phyloP scores from a whole-genome alignment of 2,888 invertebrate species.

The Apocheima hispidaria region DNA sequence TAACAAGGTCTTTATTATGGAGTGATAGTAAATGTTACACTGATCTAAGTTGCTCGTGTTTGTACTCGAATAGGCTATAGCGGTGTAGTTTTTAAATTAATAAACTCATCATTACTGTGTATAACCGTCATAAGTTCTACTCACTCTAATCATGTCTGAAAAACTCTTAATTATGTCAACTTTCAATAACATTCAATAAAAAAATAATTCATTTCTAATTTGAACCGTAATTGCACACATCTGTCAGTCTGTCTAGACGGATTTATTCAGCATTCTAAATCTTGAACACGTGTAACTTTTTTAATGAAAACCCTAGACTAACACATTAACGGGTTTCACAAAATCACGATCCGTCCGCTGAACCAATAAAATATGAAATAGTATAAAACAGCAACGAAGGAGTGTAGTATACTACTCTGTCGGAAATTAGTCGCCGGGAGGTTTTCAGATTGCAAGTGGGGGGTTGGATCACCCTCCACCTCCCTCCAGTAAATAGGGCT shows the following conservation, averaged over 20 bases:
- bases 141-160: background rate
- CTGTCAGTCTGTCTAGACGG: slow-evolving; percentile 8
- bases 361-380: slow-evolving; percentile 67
- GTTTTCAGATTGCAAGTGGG: slow-evolving; percentile 62
- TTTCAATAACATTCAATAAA: too few relatives aligned
- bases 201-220: slow-evolving; percentile 8
- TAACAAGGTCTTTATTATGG: too few relatives aligned
- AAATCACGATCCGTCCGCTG: slow-evolving; percentile 26
- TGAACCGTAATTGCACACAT: slow-evolving; percentile 6
- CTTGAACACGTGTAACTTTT: slow-evolving; percentile 11
- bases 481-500: slow-evolving; percentile 27
- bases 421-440: slow-evolving; percentile 82
- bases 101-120: too few relatives aligned
- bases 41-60: too few relatives aligned
- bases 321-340: slow-evolving; percentile 19
- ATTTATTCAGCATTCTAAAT: background rate
- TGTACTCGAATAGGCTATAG: too few relatives aligned
- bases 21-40: too few relatives aligned
- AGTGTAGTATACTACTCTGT: slow-evolving; percentile 66
- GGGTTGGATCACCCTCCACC: slow-evolving; percentile 40
- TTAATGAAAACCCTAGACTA: slow-evolving; percentile 18
- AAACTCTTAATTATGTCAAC: background rate
- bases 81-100: too few relatives aligned
- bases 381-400: slow-evolving; percentile 60
- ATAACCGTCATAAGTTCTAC: too few relatives aligned